These are phyloP conservation scores for Cyphomyrus discorhynchus DNA, from an alignment of 2,113 vertebrate species.

Conservation along the genomic window DNA sequence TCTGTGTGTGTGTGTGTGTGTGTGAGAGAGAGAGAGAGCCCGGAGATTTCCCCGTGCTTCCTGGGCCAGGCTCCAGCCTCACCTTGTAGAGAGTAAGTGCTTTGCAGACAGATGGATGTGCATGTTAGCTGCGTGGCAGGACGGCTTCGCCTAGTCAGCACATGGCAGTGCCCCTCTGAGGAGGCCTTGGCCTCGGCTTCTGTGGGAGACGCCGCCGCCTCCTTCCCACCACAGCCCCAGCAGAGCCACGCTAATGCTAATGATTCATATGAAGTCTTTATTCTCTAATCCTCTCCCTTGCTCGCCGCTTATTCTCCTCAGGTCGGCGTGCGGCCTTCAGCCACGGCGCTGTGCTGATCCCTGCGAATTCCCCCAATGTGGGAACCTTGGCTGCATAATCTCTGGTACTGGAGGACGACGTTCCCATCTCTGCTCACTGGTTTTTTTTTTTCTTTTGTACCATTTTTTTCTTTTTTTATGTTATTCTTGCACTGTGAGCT, in stretches of 20 bases:
- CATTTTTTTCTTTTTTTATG: neutral
- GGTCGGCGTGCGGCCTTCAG: neutral
- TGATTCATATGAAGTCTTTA: neutral
- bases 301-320: neutral
- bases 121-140: neutral
- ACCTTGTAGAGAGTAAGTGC: neutral
- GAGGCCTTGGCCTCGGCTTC: neutral
- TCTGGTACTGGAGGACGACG: neutral
- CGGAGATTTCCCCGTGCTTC: neutral
- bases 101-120: neutral
- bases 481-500: neutral
- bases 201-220: neutral
- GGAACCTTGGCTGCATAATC: neutral
- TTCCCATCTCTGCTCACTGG: neutral
- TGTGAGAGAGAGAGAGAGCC: neutral
- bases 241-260: neutral
- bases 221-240: neutral
- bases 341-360: neutral
- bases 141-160: neutral
- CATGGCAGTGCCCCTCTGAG: neutral
- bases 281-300: neutral
- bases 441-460: neutral
- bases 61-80: neutral
- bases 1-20: neutral
- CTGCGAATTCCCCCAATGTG: neutral